A percentile compares a stretch with the other conserved stretches of the same genome.
phyloP scores from a whole-genome alignment of 2,797 vertebrate species.

The Melanotaenia nigrans region DNA sequence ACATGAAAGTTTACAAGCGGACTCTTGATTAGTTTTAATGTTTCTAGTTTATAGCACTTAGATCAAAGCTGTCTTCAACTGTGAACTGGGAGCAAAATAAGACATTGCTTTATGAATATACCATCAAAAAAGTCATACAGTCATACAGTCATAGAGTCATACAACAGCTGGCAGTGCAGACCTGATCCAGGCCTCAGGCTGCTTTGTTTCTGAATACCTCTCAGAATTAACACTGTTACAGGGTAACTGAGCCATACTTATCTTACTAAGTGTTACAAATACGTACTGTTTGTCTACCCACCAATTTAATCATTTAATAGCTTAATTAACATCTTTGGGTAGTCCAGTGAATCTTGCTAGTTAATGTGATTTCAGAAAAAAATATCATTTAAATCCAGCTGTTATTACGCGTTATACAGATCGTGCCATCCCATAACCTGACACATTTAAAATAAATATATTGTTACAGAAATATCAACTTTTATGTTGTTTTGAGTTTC shows the following conservation, averaged over 20 bases:
- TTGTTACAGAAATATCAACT: not conserved
- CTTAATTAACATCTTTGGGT: conserved; percentile 1
- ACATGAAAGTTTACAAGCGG: not conserved
- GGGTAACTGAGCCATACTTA: conserved; percentile 61
- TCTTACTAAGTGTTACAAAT: conserved; percentile 35
- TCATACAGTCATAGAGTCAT: too few species aligned
- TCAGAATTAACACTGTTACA: conserved; percentile 51
- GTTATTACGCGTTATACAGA: conserved; percentile 5
- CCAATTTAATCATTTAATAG: conserved; percentile 15
- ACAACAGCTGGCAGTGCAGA: conserved; percentile 26
- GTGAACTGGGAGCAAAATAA: conserved; percentile 1
- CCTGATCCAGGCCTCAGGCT: conserved; percentile 26
- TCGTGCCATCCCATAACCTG: not conserved
- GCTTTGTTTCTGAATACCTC: conserved; percentile 67
- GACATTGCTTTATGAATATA: conserved; percentile 1
- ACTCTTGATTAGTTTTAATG: conserved; percentile 10
- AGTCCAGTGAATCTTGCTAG: conserved; percentile 1
- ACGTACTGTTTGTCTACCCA: conserved; percentile 30
- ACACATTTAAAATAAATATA: not conserved
- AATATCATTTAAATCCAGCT: conserved; percentile 1
- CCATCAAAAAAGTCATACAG: conserved; percentile 25
- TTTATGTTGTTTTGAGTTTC: not conserved
- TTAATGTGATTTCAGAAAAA: conserved; percentile 20
- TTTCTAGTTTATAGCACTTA: not conserved
- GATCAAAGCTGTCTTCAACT: not conserved